Conservation (phyloP, 2,113 vertebrate species). For the Patagioenas fasciata region DNA sequence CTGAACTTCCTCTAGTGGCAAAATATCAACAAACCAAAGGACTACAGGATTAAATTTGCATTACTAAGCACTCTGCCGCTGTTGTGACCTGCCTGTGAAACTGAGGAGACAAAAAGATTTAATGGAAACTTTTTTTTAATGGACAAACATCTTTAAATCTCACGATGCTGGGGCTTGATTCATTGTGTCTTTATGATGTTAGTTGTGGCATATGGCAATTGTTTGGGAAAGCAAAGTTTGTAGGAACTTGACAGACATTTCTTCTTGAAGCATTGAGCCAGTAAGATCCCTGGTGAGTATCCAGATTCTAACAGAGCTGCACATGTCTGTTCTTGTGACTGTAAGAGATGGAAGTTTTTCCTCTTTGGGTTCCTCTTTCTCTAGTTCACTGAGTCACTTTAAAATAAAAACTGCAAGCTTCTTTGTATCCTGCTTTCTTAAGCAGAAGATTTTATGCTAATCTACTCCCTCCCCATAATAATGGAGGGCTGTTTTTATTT, state of each 20-base stretch:
- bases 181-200: background rate
- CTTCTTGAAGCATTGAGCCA: constrained; percentile 47
- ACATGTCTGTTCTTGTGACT: constrained; percentile 35
- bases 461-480: background rate
- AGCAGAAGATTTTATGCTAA: background rate
- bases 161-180: background rate
- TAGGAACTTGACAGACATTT: constrained; percentile 55
- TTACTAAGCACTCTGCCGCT: background rate
- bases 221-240: constrained; percentile 55
- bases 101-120: background rate
- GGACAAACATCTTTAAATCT: background rate
- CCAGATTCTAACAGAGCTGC: constrained; percentile 44
- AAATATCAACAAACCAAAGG: background rate
- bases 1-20: background rate
- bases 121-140: background rate
- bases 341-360: background rate
- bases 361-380: constrained; percentile 29
- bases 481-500: background rate
- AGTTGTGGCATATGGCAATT: constrained; percentile 42
- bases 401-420: background rate
- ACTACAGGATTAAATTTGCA: background rate
- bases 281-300: constrained; percentile 51
- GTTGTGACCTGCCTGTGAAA: background rate
- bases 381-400: background rate
- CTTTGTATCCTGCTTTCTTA: background rate